Percentiles rank a stretch among this genome's conserved stretches.
Evolutionary conservation across 2,888 invertebrate species (phyloP).

Genomic region (Tetragonisca angustula): DNA sequence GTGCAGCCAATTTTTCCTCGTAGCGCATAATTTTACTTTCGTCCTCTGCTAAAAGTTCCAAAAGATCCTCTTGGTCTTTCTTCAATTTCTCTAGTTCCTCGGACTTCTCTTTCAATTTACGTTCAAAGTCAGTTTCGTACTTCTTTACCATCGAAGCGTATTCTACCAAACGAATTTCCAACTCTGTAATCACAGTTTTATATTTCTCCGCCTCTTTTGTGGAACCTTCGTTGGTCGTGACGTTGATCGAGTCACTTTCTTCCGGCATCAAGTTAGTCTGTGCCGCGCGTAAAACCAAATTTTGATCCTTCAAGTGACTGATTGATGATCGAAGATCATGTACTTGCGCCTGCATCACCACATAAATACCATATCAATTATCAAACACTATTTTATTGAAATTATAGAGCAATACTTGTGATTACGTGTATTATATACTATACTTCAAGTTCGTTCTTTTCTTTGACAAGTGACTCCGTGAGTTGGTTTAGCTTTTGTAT

Average conservation of each 20-base stretch:
- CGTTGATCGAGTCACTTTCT: constrained; percentile 51
- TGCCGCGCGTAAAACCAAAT: constrained; percentile 91
- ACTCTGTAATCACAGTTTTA: constrained; percentile 71
- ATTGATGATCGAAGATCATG: constrained; percentile 90
- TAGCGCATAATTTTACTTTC: constrained; percentile 89
- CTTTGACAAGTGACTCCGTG: constrained; percentile 72
- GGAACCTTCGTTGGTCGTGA: constrained; percentile 54
- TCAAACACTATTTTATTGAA: background rate
- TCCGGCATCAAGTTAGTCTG: constrained; percentile 75
- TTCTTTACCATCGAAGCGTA: constrained; percentile 77
- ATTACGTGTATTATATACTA: constrained; percentile 20
- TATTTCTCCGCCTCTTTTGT: constrained; percentile 74
- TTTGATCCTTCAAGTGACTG: constrained; percentile 93
- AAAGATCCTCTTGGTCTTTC: constrained; percentile 96
- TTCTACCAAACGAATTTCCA: constrained; percentile 77
- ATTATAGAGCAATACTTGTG: background rate
- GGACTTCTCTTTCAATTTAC: constrained; percentile 79
- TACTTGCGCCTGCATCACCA: constrained; percentile 83
- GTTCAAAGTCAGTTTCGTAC: constrained; percentile 75
- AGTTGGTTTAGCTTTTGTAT: constrained; percentile 85
- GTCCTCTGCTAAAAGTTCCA: constrained; percentile 96
- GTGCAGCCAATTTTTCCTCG: constrained; percentile 86
- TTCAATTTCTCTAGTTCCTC: constrained; percentile 88
- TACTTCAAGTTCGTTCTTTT: constrained; percentile 79
- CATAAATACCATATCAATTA: background rate